phyloP scores from a whole-genome alignment of 2,888 invertebrate genomes.

The Callimorpha dominula region DNA sequence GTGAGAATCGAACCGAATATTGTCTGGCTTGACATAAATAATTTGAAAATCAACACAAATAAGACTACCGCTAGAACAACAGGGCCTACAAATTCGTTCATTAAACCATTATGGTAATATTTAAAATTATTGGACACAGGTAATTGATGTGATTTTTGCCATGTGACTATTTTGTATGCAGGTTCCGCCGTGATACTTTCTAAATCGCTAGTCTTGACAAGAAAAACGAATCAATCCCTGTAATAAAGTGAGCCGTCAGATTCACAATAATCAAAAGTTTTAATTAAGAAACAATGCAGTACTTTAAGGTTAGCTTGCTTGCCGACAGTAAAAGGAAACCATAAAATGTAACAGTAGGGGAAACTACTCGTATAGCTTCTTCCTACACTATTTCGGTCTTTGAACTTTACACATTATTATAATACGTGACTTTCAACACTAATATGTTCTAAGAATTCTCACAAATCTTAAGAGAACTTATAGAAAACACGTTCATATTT shows the following conservation, averaged over 20 bases:
- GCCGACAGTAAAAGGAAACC: constrained; percentile 19
- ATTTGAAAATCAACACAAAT: too few species aligned
- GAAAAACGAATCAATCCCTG: neutral
- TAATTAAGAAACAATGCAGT: constrained; percentile 2
- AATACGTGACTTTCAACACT: constrained; percentile 15
- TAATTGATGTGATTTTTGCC: neutral
- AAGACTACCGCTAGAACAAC: too few species aligned
- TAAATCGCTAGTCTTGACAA: neutral
- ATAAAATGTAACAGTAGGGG: constrained; percentile 11
- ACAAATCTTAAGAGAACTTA: constrained; percentile 17
- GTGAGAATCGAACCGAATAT: too few species aligned
- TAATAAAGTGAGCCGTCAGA: neutral
- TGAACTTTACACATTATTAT: constrained; percentile 17
- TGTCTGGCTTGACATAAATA: too few species aligned
- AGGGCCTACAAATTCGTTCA: too few species aligned
- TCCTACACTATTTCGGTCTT: constrained; percentile 7
- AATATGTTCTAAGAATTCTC: constrained; percentile 1
- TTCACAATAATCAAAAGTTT: neutral
- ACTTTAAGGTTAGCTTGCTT: neutral
- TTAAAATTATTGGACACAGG: too few species aligned
- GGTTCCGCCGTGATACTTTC: neutral
- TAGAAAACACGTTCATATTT: constrained; percentile 17
- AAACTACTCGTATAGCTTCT: constrained; percentile 3
- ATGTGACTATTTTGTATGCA: neutral
- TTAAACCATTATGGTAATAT: too few species aligned